A percentile compares a stretch with the other conserved stretches of the same genome.
These are phyloP conservation scores for Drosophila hydei DNA, from an alignment of 1,140 invertebrate genomes.

Conservation along the genomic window DNA sequence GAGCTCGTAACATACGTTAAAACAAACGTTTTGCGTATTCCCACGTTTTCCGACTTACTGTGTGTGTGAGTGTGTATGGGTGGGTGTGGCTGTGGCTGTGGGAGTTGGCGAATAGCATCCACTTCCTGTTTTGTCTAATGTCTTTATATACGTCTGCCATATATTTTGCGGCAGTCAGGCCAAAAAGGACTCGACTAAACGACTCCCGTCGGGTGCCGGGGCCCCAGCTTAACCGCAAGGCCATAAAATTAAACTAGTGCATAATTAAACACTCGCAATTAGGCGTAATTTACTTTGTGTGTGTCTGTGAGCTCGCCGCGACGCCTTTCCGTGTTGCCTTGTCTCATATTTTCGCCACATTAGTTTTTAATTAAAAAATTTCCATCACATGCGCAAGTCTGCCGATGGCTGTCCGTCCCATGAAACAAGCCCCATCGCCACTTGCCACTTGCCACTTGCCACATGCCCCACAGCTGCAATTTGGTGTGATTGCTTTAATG, in stretches of 20 bases:
- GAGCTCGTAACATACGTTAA: conserved; percentile 54
- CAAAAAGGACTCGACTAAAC: conserved; percentile 39
- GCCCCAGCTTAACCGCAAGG: conserved; percentile 63
- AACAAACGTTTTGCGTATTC: conserved; percentile 57
- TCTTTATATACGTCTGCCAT: conserved; percentile 46
- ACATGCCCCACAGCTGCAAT: conserved; percentile 15
- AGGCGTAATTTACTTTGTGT: conserved; percentile 81
- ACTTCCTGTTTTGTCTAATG: conserved; percentile 52
- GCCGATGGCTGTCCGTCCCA: conserved; percentile 29
- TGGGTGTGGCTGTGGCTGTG: conserved; percentile 2
- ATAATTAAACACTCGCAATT: conserved; percentile 84
- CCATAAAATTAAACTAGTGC: conserved; percentile 83
- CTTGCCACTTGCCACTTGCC: conserved; percentile 26
- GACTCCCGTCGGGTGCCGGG: neutral
- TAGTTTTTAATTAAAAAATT: conserved; percentile 83
- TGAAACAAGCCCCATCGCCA: too few species aligned
- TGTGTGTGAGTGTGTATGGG: neutral
- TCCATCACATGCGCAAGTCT: conserved; percentile 56
- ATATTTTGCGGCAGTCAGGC: conserved; percentile 30
- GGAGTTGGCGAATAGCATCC: conserved; percentile 28
- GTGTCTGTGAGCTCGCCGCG: conserved; percentile 19
- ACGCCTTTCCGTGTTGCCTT: conserved; percentile 8
- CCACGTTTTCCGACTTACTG: conserved; percentile 28
- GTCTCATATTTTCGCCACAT: conserved; percentile 79
- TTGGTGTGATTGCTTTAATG: conserved; percentile 45